Base-by-base conservation (phyloP, 1,140 invertebrate species). In the Octopus sinensis region DNA sequence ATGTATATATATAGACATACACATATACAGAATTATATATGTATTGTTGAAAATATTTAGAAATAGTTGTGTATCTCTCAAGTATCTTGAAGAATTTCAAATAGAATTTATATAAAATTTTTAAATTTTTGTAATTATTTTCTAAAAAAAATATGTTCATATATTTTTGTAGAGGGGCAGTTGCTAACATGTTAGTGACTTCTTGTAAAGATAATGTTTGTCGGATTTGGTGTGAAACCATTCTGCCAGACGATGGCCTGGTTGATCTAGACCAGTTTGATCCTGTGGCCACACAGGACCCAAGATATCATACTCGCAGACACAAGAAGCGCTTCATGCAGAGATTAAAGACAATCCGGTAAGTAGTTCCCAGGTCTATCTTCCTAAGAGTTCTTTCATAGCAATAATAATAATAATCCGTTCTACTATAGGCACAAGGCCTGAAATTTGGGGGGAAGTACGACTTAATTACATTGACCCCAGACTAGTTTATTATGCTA, bases 151-250 rank as follows among this genome's bases (percentile, higher is more conserved):
- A n/a, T 78, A 76, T 76, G 23, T 77, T 52, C n/a, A 23, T 53
- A n/a, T 82, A 83, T 85, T 86, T 84, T 90, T 91, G 54, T 90
- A 97, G 96, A 88, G 96, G 96, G 51, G 96, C 96, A 78, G 96
- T 99, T 54, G 97, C 96, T 79, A 99, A 99, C 91, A 98, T 98
- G 94, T 91, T 99, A 84, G 96, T 99, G 53, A 99, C 98, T 76
- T 99, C 97, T 17, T 99, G 98, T 92, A 93, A 96, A 86, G 98
- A 99, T 91, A 99, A 99, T 91, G 99, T 99, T 85, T 99, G 97
- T 89, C 94, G 98, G 79, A 94, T 99, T 84, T 99, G 98, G 98
- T 96, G 97, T 43, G 97, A 99, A 92, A 99, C 97, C 4, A 94
- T 98, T 83, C 92, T 98, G 80, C 97, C 97, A 1, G 97, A 99